A percentile compares a stretch with the other conserved stretches of the same genome.
Evolutionary conservation across 2,797 vertebrate species (phyloP).

Genomic region (Neostethus bicornis): DNA sequence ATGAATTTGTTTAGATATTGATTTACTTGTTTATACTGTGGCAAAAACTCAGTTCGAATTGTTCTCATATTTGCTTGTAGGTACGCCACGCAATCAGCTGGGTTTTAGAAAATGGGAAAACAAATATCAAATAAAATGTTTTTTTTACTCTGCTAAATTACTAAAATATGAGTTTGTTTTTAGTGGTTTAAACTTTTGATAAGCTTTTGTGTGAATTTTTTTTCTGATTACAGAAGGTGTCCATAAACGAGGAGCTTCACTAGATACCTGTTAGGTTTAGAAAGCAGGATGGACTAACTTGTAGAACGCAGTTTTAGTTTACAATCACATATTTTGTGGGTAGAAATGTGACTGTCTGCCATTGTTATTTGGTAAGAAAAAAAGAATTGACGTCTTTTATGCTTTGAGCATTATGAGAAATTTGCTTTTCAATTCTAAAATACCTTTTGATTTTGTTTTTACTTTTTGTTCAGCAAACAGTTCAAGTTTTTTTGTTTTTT

Average conservation of each 20-base stretch:
- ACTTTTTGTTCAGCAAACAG: conserved; percentile 5
- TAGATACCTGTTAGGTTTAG: no score
- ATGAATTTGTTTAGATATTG: background rate
- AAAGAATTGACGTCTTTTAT: background rate
- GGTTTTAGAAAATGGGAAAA: conserved; percentile 13
- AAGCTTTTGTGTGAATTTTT: background rate
- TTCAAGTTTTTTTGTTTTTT: conserved; percentile 29
- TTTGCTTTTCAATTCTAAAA: background rate
- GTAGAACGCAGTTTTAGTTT: no score
- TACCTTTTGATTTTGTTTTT: conserved; percentile 2
- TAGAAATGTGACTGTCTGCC: no score
- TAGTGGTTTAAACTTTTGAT: background rate
- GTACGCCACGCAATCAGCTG: no score
- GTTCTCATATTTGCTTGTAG: background rate
- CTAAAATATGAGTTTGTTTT: background rate
- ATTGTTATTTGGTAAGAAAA: no score
- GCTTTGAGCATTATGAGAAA: background rate
- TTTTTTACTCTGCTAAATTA: conserved; percentile 21
- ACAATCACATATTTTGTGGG: no score
- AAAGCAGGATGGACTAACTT: no score
- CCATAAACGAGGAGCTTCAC: no score
- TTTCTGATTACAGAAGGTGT: no score
- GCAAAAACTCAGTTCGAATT: conserved; percentile 4
- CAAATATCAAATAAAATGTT: conserved; percentile 5
- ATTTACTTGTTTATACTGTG: background rate